These are phyloP conservation scores for Metellina segmentata DNA, from an alignment of 2,888 invertebrate genomes.

Conservation along the genomic window DNA sequence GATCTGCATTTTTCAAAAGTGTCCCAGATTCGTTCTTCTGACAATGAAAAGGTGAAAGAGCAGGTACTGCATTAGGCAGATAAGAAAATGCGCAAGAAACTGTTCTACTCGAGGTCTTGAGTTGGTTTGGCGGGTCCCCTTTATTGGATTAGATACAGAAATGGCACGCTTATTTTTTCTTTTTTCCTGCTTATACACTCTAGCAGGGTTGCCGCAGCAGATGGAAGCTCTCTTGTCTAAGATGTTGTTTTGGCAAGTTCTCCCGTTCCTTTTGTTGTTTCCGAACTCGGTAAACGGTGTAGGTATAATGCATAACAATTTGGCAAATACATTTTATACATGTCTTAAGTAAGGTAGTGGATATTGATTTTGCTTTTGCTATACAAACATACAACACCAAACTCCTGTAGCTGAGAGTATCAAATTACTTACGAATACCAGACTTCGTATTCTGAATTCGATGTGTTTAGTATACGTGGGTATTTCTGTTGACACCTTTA, in stretches of 20 bases:
- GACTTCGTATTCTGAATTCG: no score
- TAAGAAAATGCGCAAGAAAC: conserved; percentile 70
- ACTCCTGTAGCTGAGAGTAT: no score
- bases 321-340: no score
- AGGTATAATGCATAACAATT: background rate
- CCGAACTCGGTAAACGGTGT: background rate
- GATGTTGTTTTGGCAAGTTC: background rate
- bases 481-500: no score
- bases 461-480: no score
- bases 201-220: conserved; percentile 56
- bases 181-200: conserved; percentile 49
- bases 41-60: conserved; percentile 73
- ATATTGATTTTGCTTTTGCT: no score
- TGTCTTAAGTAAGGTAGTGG: no score
- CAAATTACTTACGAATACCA: no score
- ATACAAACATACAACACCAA: no score
- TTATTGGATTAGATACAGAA: conserved; percentile 72
- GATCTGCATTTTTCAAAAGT: conserved; percentile 68
- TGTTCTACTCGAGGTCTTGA: conserved; percentile 36
- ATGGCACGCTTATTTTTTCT: conserved; percentile 71
- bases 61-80: conserved; percentile 71
- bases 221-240: conserved; percentile 24
- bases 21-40: conserved; percentile 63
- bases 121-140: conserved; percentile 65
- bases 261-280: conserved; percentile 19